Conservation (phyloP, 30 jellyfish, hydroid and myxozoan species). For the Sanderia malayensis region DNA sequence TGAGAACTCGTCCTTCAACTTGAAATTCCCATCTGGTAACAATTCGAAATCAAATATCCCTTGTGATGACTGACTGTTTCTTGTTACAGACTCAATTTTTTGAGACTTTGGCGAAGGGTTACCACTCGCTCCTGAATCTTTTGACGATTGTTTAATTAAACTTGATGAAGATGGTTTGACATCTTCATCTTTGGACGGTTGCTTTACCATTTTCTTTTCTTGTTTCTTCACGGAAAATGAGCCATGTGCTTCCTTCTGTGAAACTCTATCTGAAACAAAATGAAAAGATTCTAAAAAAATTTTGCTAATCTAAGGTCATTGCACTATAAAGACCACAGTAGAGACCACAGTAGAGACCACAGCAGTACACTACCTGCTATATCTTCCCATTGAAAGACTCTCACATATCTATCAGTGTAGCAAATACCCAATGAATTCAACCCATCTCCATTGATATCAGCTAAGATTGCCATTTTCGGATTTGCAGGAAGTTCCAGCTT, state of each 20-base stretch:
- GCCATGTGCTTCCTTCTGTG: too few relatives aligned
- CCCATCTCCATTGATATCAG: constrained; percentile 83
- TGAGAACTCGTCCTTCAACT: constrained; percentile 33
- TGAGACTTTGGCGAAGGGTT: constrained; percentile 48
- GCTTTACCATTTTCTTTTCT: constrained; percentile 1
- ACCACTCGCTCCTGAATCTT: constrained; percentile 45
- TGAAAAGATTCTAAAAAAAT: too few relatives aligned
- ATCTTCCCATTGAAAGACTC: constrained; percentile 70
- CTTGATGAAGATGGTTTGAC: background rate
- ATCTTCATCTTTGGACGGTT: constrained; percentile 32
- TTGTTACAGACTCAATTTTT: background rate
- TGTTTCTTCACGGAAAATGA: constrained; percentile 24
- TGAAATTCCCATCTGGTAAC: constrained; percentile 40
- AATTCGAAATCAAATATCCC: constrained; percentile 5
- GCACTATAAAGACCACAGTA: too few relatives aligned
- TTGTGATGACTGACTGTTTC: constrained; percentile 8
- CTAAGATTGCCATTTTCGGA: constrained; percentile 68
- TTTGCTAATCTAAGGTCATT: too few relatives aligned
- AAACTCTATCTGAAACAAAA: too few relatives aligned
- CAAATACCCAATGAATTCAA: constrained; percentile 67
- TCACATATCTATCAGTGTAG: constrained; percentile 80
- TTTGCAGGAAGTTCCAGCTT: constrained; percentile 68
- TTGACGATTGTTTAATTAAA: constrained; percentile 22
- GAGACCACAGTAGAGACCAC: too few relatives aligned
- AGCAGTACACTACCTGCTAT: background rate